phyloP scores from a whole-genome alignment of 2,797 vertebrate genomes.

The Paguma larvata region DNA sequence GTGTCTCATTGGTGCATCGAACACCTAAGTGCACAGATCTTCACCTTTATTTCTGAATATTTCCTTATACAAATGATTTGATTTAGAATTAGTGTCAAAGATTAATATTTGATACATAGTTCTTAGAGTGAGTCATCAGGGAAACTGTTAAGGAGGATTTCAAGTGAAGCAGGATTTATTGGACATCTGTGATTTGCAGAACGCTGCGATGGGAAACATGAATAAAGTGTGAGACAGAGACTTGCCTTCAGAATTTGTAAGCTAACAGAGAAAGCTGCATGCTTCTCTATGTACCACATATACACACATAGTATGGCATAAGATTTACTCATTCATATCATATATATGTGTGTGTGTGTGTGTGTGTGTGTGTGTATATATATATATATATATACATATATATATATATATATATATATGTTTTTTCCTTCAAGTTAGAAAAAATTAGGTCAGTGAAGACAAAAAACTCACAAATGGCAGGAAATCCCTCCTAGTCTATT shows the following conservation, averaged over 20 bases:
- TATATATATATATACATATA: background rate
- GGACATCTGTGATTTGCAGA: background rate
- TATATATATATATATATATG: too few species aligned
- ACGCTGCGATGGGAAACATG: background rate
- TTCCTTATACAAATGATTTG: background rate
- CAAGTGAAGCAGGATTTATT: background rate
- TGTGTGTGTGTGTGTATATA: background rate
- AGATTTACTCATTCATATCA: background rate
- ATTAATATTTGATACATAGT: background rate
- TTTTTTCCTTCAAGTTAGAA: background rate
- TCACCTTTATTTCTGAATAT: background rate
- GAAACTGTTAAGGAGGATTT: background rate
- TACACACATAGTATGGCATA: background rate
- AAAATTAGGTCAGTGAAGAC: background rate
- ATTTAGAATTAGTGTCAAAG: background rate
- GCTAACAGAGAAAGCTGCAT: background rate
- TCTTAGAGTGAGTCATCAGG: background rate
- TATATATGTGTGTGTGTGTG: background rate
- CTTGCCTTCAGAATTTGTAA: background rate
- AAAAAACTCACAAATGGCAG: background rate
- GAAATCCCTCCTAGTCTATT: background rate
- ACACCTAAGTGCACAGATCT: background rate
- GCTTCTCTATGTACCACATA: background rate
- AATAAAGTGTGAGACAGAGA: background rate
- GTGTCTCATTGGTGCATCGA: accelerated